phyloP scores from a whole-genome alignment of 2,888 invertebrate species.

The Apodemia zela region DNA sequence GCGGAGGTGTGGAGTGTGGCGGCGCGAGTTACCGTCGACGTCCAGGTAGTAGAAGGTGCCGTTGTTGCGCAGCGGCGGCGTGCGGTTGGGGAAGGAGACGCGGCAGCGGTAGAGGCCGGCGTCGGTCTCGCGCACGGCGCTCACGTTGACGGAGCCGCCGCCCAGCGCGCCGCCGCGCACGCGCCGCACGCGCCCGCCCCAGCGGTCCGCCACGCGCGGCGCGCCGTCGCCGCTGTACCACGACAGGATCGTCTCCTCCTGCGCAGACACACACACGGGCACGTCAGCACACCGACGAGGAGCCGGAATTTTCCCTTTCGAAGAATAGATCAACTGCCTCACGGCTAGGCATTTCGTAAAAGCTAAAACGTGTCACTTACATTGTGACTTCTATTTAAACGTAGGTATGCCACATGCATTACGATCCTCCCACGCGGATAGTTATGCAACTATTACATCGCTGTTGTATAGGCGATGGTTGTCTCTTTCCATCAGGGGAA shows the following conservation, averaged over 20 bases:
- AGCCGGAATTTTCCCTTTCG: too few relatives aligned
- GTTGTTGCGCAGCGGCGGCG: slow-evolving; percentile 91
- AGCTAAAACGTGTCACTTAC: too few relatives aligned
- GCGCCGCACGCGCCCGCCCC: slow-evolving; percentile 86
- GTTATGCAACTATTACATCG: too few relatives aligned
- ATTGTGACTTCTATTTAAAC: too few relatives aligned
- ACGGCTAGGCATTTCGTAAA: too few relatives aligned
- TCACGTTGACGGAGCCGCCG: slow-evolving; percentile 89
- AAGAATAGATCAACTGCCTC: too few relatives aligned
- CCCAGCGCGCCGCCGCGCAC: slow-evolving; percentile 76
- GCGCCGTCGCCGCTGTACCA: slow-evolving; percentile 88
- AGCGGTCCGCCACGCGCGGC: slow-evolving; percentile 87
- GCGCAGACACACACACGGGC: slow-evolving; percentile 31
- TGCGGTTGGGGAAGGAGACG: slow-evolving; percentile 92
- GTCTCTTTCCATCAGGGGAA: too few relatives aligned
- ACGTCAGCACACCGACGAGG: neutral
- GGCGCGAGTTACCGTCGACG: slow-evolving; percentile 91
- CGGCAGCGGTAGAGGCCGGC: slow-evolving; percentile 96
- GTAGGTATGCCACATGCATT: too few relatives aligned
- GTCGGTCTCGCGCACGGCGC: slow-evolving; percentile 92
- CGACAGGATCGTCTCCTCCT: slow-evolving; percentile 90
- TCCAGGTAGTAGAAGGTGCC: slow-evolving; percentile 94
- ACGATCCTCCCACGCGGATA: too few relatives aligned
- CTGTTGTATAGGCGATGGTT: too few relatives aligned
- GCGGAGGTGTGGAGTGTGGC: too few relatives aligned